Conservation (phyloP, 2,113 vertebrate genomes). For the Campylomormyrus numenius region DNA sequence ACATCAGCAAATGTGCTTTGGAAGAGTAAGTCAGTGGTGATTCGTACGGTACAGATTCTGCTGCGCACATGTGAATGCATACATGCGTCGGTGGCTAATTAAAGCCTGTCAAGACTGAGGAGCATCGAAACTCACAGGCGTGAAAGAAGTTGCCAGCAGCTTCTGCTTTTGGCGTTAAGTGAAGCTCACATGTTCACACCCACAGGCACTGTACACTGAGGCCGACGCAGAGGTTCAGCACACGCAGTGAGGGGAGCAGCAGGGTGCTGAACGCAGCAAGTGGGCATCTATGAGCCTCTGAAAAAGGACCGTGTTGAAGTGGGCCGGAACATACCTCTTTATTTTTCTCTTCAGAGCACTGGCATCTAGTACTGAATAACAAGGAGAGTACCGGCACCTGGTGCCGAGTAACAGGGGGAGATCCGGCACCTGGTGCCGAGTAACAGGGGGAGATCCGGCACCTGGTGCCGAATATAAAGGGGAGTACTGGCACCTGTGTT, state of each 20-base stretch:
- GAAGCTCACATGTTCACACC: not conserved
- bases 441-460: no score
- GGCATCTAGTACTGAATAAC: not conserved
- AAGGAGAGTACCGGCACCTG: not conserved
- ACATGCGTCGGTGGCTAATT: not conserved
- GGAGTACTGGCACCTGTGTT: no score
- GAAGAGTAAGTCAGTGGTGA: not conserved
- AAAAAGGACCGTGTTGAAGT: not conserved
- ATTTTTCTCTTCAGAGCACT: not conserved
- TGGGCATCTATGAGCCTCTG: not conserved
- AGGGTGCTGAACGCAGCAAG: not conserved
- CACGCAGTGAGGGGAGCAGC: not conserved
- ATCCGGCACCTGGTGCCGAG: no score
- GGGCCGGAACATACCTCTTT: not conserved
- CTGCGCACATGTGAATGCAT: not conserved
- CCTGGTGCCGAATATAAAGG: not conserved
- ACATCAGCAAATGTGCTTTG: not conserved
- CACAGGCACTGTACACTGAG: not conserved
- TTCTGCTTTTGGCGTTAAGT: not conserved
- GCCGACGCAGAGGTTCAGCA: not conserved
- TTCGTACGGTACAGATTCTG: not conserved
- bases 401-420: rapidly evolving
- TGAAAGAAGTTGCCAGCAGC: not conserved
- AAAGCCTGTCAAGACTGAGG: not conserved
- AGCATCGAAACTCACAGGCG: not conserved